These are phyloP conservation scores for Sebastes taczanowskii DNA, from an alignment of 2,797 vertebrate species.

Conservation along the genomic window DNA sequence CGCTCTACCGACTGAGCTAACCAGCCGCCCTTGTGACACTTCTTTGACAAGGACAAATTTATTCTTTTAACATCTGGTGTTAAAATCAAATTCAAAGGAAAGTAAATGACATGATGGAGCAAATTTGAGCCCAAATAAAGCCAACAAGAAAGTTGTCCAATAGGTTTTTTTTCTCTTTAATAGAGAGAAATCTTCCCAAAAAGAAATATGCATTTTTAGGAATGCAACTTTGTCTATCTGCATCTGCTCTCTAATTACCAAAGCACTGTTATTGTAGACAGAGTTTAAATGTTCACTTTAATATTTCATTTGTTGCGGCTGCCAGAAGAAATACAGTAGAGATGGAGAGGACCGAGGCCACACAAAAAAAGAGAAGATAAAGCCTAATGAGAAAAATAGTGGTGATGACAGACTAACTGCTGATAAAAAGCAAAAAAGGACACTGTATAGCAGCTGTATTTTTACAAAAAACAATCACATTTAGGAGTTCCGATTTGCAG, in stretches of 20 bases:
- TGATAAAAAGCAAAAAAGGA: conserved; percentile 29
- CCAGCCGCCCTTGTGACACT: not conserved
- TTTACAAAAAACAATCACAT: conserved; percentile 36
- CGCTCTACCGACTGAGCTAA: too few relatives aligned
- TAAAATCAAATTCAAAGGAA: not conserved
- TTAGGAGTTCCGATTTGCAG: conserved; percentile 11
- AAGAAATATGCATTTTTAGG: not conserved
- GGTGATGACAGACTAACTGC: conserved; percentile 4
- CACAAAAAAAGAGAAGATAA: not conserved
- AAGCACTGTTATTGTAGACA: not conserved
- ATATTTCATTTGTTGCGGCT: conserved; percentile 34
- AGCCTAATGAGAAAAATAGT: conserved; percentile 3
- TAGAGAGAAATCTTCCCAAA: not conserved
- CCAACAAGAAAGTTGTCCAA: not conserved
- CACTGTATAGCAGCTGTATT: not conserved
- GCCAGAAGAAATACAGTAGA: conserved; percentile 9
- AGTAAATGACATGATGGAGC: not conserved
- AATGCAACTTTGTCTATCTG: not conserved
- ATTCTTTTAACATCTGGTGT: not conserved
- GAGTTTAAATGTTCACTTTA: conserved; percentile 37
- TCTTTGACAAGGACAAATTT: not conserved
- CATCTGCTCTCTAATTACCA: conserved; percentile 1
- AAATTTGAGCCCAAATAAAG: not conserved
- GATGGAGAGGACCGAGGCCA: conserved; percentile 9
- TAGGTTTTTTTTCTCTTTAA: not conserved